phyloP scores from a whole-genome alignment of 2,888 invertebrate genomes.

The Phalangium opilio region DNA sequence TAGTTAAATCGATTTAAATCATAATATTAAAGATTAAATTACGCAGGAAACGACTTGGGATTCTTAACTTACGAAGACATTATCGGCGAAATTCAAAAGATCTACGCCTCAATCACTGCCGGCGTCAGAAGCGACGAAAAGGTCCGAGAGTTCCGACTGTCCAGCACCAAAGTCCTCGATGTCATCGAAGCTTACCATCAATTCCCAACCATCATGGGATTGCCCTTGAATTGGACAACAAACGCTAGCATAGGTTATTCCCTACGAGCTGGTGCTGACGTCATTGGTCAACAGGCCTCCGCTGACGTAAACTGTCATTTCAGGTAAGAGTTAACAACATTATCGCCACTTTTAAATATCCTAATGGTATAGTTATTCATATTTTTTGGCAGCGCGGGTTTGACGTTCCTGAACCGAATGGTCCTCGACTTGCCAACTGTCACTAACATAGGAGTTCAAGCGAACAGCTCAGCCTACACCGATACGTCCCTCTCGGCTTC shows the following conservation, averaged over 20 bases:
- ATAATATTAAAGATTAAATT: no score
- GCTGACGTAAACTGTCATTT: not conserved
- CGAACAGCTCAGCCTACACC: conserved; percentile 12
- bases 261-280: conserved; percentile 2
- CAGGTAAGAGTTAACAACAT: not conserved
- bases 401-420: conserved; percentile 14
- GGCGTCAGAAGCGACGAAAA: not conserved
- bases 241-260: conserved; percentile 11
- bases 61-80: not conserved
- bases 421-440: conserved; percentile 15
- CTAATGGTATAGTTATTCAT: not conserved
- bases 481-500: conserved; percentile 6
- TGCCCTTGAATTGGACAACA: conserved; percentile 15
- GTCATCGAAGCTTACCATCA: conserved; percentile 14
- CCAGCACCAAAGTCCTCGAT: not conserved
- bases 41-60: not conserved
- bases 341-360: not conserved
- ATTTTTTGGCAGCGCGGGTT: conserved; percentile 11
- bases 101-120: not conserved
- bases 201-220: conserved; percentile 16
- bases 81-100: not conserved
- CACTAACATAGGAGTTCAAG: conserved; percentile 15
- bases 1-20: no score
- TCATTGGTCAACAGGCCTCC: not conserved
- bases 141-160: not conserved